phyloP scores from a whole-genome alignment of 2,113 vertebrate genomes.

The Austrofundulus limnaeus region DNA sequence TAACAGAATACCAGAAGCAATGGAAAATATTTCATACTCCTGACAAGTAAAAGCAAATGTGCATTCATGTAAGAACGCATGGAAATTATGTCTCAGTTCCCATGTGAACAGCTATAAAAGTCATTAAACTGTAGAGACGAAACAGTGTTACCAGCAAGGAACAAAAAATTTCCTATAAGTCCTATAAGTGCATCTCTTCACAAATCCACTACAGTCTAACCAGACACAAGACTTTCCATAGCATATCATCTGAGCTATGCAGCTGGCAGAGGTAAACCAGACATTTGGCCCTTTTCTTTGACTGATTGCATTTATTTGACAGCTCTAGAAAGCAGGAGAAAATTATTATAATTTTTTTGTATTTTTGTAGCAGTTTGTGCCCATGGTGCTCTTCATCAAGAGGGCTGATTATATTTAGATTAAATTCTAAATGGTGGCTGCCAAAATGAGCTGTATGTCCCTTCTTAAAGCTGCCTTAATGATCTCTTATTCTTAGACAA shows the following conservation, averaged over 20 bases:
- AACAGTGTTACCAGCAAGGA: background rate
- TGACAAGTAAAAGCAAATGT: constrained; percentile 24
- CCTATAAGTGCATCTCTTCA: constrained; percentile 28
- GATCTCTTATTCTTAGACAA: constrained; percentile 34
- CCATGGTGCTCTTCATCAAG: constrained; percentile 60
- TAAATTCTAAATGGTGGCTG: constrained; percentile 47
- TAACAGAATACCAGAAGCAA: constrained; percentile 34
- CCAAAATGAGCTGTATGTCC: constrained; percentile 43
- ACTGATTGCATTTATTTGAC: constrained; percentile 59
- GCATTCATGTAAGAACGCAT: constrained; percentile 10
- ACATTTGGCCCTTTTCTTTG: constrained; percentile 71
- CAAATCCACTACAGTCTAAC: constrained; percentile 19
- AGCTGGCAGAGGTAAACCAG: constrained; percentile 69
- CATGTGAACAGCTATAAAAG: constrained; percentile 17
- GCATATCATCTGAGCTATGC: constrained; percentile 57
- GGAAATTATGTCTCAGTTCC: constrained; percentile 23
- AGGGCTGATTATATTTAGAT: constrained; percentile 63
- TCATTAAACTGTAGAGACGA: constrained; percentile 13
- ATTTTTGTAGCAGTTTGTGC: constrained; percentile 57
- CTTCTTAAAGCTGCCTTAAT: constrained; percentile 46
- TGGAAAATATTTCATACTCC: constrained; percentile 19
- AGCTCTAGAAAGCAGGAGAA: constrained; percentile 46
- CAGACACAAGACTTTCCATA: constrained; percentile 54
- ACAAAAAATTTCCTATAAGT: constrained; percentile 11
- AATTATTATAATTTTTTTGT: constrained; percentile 31